A percentile compares a stretch with the other conserved stretches of the same genome.
These are phyloP conservation scores for Porites divaricata DNA, from an alignment of 92 coral and sea anemone species.

Conservation along the genomic window DNA sequence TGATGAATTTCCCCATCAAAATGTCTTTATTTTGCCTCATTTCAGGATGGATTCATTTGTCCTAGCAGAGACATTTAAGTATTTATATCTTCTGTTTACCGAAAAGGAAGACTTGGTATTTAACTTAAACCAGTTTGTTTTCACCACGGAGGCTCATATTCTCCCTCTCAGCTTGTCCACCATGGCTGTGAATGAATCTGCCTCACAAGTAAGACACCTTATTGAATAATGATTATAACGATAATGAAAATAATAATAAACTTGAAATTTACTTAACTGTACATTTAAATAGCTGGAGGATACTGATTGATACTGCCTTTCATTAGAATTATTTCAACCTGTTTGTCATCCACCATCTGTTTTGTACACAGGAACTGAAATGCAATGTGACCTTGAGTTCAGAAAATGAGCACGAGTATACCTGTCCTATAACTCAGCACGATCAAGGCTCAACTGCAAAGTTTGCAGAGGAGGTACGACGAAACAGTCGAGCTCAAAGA, in stretches of 20 bases:
- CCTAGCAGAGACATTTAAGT: slow-evolving; percentile 96
- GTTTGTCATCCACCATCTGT: background rate
- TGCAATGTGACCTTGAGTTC: slow-evolving; percentile 76
- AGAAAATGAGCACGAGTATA: slow-evolving; percentile 92
- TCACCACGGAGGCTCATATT: slow-evolving; percentile 97
- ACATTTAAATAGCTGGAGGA: too few relatives aligned
- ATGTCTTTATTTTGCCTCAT: background rate
- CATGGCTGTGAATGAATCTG: slow-evolving; percentile 76
- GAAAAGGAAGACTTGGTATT: slow-evolving; percentile 79
- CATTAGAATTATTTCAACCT: too few relatives aligned
- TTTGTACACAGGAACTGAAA: slow-evolving; percentile 70
- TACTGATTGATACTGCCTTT: too few relatives aligned
- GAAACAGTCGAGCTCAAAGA: slow-evolving; percentile 65
- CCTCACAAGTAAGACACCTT: slow-evolving; percentile 72
- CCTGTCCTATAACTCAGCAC: slow-evolving; percentile 83
- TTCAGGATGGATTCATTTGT: slow-evolving; percentile 98
- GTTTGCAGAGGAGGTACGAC: slow-evolving; percentile 88
- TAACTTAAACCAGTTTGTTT: slow-evolving; percentile 88
- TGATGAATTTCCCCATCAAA: background rate
- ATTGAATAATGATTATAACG: too few relatives aligned
- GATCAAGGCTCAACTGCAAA: slow-evolving; percentile 69
- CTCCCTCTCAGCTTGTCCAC: slow-evolving; percentile 92
- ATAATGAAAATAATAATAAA: too few relatives aligned
- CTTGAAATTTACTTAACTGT: too few relatives aligned
- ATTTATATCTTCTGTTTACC: slow-evolving; percentile 88